Evolutionary conservation across 1,140 invertebrate species (phyloP), one percentile per base, ranked within the genome.

Genomic region (Ooceraea biroi): DNA sequence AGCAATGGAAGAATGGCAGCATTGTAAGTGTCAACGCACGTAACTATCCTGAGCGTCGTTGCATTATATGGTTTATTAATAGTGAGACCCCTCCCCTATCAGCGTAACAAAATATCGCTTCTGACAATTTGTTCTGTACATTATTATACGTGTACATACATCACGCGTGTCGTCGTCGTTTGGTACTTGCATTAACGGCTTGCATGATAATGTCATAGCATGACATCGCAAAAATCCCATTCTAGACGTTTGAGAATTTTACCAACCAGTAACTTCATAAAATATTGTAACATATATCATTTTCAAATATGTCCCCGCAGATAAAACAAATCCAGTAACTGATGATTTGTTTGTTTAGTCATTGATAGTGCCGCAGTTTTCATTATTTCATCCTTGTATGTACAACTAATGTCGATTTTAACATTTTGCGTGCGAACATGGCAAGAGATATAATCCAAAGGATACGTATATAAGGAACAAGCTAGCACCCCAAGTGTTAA

Each of bases 1-100:
- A 96, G 96, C 96, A 84, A 95, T 95, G 95, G 96, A 96, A 95
- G 95, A 96, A 82, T 97, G 96, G 96, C 96, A 96, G 95, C 95
- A 95, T 93, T 95, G 96, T 96, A 96, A 96, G 96, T 96, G 90
- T 91, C 85, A 91, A 87, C 84, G 83, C 87, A 92, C 86, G 87
- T 88, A 89, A 83, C 65, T 88, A 88, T 72, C 78, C 72, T 88
- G 86, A 88, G 27, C 50, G 55, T 89, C 83, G 61, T 85, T 88
- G 78, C 68, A 61, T 88, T 88, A 88, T 83, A 89, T 88, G 71
- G 22, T 83, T 55, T 69, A 19, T 89, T 58, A 27, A 73, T 83
- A 88, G 41, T 82, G 76, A 78, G 48, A 85, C 60, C 74, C 87
- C 68, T 76, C 27, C 71, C 72, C 82, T 73, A 27, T 88, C 85